phyloP scores from a whole-genome alignment of 2,797 vertebrate genomes.

The Mastacembelus armatus region DNA sequence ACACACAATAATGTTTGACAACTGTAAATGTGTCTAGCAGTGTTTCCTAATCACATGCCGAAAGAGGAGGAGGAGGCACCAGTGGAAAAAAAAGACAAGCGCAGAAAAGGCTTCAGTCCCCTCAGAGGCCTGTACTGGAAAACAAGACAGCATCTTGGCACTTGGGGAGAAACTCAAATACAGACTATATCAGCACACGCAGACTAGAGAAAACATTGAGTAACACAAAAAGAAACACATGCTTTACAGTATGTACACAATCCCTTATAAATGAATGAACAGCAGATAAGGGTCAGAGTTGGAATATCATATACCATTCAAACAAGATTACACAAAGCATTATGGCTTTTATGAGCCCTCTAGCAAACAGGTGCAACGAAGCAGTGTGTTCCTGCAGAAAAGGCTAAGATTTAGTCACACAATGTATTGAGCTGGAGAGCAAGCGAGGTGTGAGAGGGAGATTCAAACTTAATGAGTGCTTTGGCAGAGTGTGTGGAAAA shows the following conservation, averaged over 20 bases:
- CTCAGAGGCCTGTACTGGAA: slow-evolving; percentile 41
- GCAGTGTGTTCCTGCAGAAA: slow-evolving; percentile 61
- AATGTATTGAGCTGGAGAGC: slow-evolving; percentile 80
- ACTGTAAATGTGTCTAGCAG: slow-evolving; percentile 57
- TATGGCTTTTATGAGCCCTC: slow-evolving; percentile 45
- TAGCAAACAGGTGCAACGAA: slow-evolving; percentile 62
- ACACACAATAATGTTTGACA: slow-evolving; percentile 37
- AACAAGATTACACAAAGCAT: slow-evolving; percentile 32
- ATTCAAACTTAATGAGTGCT: slow-evolving; percentile 99
- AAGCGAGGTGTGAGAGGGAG: slow-evolving; percentile 75
- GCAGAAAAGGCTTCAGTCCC: slow-evolving; percentile 50
- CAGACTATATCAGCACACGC: slow-evolving; percentile 24
- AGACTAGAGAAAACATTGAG: slow-evolving; percentile 42
- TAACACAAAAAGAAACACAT: slow-evolving; percentile 43
- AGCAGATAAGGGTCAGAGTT: slow-evolving; percentile 41
- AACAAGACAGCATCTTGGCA: slow-evolving; percentile 51
- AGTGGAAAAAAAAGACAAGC: slow-evolving; percentile 51
- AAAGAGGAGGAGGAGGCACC: slow-evolving; percentile 45
- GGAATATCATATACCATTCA: slow-evolving; percentile 46
- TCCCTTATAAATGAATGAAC: slow-evolving; percentile 49
- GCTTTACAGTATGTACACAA: slow-evolving; percentile 46
- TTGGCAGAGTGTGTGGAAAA: slow-evolving; percentile 97
- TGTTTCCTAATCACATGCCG: slow-evolving; percentile 76
- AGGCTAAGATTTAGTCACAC: slow-evolving; percentile 59
- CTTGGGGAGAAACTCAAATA: slow-evolving; percentile 52